These are phyloP conservation scores for Vireo altiloquus DNA, from an alignment of 2,113 vertebrate species.

Conservation along the genomic window DNA sequence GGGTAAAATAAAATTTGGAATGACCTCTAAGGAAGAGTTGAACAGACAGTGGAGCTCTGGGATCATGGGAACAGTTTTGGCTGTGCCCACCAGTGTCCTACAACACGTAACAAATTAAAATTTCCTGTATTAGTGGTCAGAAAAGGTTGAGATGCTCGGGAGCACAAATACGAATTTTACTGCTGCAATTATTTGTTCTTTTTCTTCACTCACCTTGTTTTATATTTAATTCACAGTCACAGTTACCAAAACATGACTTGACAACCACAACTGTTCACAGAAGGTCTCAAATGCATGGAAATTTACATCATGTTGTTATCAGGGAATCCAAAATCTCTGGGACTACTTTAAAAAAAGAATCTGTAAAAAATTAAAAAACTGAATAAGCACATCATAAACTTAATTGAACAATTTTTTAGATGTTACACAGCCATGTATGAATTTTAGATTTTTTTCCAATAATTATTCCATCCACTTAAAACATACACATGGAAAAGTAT, in stretches of 20 bases:
- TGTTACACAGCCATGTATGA: not conserved
- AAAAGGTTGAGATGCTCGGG: not conserved
- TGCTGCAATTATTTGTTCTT: not conserved
- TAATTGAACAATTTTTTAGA: not conserved
- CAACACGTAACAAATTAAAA: not conserved
- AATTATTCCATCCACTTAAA: not conserved
- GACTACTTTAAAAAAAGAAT: not conserved
- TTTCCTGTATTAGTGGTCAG: not conserved
- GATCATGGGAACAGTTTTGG: not conserved
- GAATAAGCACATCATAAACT: not conserved
- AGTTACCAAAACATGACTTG: not conserved
- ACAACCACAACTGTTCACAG: not conserved
- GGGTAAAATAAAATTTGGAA: not conserved
- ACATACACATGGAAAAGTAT: not conserved
- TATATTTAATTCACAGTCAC: not conserved
- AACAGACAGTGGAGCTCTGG: not conserved
- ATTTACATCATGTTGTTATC: not conserved
- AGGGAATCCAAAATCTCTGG: not conserved
- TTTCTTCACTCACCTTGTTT: not conserved
- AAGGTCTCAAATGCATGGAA: not conserved
- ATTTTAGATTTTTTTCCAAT: not conserved
- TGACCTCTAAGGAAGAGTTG: not conserved
- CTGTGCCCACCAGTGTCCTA: too few species aligned
- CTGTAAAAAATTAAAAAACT: not conserved
- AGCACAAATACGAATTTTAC: not conserved